phyloP scores from a whole-genome alignment of 2,113 vertebrate genomes.

The Sylvia atricapilla region DNA sequence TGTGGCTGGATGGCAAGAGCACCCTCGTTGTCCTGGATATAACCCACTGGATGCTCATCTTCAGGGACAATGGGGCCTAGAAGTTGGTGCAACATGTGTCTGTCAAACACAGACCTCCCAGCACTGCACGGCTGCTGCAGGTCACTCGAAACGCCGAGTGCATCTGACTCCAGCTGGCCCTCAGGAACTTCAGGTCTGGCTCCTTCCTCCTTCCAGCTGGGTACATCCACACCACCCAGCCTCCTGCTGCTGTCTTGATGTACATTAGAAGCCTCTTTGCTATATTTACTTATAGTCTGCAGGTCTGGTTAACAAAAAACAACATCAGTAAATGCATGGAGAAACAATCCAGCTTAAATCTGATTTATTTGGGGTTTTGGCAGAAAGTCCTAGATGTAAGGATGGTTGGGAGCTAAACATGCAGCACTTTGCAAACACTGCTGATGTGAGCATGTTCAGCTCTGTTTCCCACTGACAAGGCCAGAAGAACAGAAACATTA shows the following conservation, averaged over 20 bases:
- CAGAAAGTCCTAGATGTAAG: neutral
- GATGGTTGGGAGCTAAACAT: neutral
- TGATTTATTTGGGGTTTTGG: neutral
- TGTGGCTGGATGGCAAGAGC: neutral
- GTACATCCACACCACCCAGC: neutral
- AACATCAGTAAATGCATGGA: neutral
- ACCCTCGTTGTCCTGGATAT: neutral
- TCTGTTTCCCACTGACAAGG: neutral
- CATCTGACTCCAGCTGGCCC: neutral
- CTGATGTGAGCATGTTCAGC: neutral
- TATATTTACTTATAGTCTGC: conserved; percentile 49
- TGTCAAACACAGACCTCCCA: neutral
- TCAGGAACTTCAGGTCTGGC: neutral
- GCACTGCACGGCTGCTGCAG: accelerated
- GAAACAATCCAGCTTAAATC: neutral
- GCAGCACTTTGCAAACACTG: neutral
- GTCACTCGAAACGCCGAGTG: accelerated
- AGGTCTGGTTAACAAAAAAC: conserved; percentile 64
- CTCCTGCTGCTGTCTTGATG: neutral
- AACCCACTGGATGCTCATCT: neutral
- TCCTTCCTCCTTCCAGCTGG: neutral
- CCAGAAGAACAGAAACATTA: neutral
- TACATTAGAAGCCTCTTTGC: neutral
- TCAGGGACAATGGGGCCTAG: neutral
- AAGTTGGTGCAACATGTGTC: neutral